Percentiles rank a stretch among this genome's conserved stretches.
Conservation (phyloP, 2,113 vertebrate species). For the Orcinus orca region DNA sequence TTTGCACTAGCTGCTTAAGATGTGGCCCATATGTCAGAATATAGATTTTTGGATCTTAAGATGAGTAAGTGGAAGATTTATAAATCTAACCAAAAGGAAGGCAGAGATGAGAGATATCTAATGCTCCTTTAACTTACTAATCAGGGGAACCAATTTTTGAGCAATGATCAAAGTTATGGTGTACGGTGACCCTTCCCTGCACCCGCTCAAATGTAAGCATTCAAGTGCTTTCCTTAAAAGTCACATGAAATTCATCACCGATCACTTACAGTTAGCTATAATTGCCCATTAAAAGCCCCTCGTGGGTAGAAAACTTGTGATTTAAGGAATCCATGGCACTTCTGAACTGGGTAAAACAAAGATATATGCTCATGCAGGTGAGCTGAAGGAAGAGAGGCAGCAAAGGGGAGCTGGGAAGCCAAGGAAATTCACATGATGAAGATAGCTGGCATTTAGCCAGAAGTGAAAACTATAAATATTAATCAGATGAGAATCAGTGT, state of each 20-base stretch:
- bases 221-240: slow-evolving; percentile 18
- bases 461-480: slow-evolving; percentile 72
- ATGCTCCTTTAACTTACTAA: background rate
- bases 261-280: background rate
- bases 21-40: background rate
- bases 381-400: background rate
- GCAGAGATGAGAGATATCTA: background rate
- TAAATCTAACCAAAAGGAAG: background rate
- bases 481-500: slow-evolving; percentile 70
- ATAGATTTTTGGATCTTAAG: background rate
- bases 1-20: background rate
- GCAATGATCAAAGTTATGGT: background rate
- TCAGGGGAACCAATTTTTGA: background rate
- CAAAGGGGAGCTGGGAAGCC: background rate
- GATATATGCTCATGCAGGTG: background rate
- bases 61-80: background rate
- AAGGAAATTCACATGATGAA: slow-evolving; percentile 53
- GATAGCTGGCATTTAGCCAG: slow-evolving; percentile 51
- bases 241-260: background rate
- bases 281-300: background rate
- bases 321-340: background rate
- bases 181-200: background rate
- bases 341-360: background rate
- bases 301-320: background rate
- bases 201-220: background rate